A percentile compares a stretch with the other conserved stretches of the same genome.
phyloP scores from a whole-genome alignment of 2,797 vertebrate genomes.

The Tapirus indicus region DNA sequence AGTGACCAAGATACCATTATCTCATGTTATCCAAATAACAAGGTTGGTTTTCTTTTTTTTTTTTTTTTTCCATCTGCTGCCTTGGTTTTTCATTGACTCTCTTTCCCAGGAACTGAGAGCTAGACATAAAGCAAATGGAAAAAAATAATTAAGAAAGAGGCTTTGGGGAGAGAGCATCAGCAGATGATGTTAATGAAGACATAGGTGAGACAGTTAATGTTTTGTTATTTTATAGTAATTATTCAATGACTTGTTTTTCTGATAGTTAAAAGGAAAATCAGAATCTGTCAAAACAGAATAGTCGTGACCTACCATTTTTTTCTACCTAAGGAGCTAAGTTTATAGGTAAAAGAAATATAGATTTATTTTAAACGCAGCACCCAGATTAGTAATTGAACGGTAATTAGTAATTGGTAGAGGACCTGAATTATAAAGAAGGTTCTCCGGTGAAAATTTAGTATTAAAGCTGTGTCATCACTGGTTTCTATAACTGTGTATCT shows the following conservation, averaged over 20 bases:
- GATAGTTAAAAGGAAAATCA: not conserved
- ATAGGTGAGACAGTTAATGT: not conserved
- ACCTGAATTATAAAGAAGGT: not conserved
- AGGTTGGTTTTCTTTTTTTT: not conserved
- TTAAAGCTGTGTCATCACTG: not conserved
- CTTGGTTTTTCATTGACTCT: slow-evolving; percentile 28
- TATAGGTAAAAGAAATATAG: not conserved
- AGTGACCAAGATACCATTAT: not conserved
- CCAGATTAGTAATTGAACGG: not conserved
- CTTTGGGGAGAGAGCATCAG: not conserved
- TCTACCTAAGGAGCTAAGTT: not conserved
- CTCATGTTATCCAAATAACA: not conserved
- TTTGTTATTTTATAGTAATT: not conserved
- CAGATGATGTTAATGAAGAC: not conserved
- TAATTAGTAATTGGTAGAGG: no score
- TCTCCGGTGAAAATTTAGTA: not conserved
- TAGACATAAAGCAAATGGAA: not conserved
- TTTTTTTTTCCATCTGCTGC: not conserved
- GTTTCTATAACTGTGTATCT: not conserved
- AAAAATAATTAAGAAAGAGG: not conserved
- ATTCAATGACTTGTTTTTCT: not conserved
- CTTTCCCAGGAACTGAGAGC: not conserved
- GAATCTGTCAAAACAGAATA: slow-evolving; percentile 12
- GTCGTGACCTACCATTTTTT: not conserved
- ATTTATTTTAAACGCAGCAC: not conserved